phyloP scores from a whole-genome alignment of 2,888 invertebrate species.

The Spodoptera exigua region DNA sequence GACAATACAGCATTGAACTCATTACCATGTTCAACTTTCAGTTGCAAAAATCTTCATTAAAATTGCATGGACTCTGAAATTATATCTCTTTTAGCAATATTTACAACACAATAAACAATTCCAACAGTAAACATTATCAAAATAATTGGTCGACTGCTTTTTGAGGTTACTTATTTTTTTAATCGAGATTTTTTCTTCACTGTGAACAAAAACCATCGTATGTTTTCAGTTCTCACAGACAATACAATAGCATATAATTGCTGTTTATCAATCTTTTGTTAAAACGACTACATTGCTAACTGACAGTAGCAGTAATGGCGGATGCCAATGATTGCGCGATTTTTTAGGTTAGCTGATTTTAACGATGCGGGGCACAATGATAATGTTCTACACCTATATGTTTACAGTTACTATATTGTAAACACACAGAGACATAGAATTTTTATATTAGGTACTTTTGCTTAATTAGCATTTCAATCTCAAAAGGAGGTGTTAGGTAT shows the following conservation, averaged over 20 bases:
- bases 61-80: conserved; percentile 33
- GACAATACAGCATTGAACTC: conserved; percentile 3
- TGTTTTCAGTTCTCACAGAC: conserved; percentile 34
- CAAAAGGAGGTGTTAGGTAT: no score
- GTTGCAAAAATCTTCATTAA: conserved; percentile 17
- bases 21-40: conserved; percentile 1
- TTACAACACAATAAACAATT: conserved; percentile 26
- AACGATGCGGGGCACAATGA: conserved; percentile 46
- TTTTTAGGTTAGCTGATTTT: conserved; percentile 53
- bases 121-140: conserved; percentile 43
- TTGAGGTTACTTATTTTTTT: conserved; percentile 43
- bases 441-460: no score
- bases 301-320: conserved; percentile 43
- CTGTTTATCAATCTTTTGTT: conserved; percentile 19
- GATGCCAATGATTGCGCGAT: conserved; percentile 49
- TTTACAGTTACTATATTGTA: no score
- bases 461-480: no score
- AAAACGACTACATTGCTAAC: conserved; percentile 21
- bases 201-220: conserved; percentile 5
- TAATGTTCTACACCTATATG: conserved; percentile 18
- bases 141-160: conserved; percentile 39
- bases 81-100: conserved; percentile 20
- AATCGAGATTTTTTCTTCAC: conserved; percentile 19
- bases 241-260: conserved; percentile 40
- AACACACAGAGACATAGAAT: no score